A percentile compares a stretch with the other conserved stretches of the same genome.
These are phyloP conservation scores for Rhadina sibilatrix DNA, from an alignment of 2,113 vertebrate genomes.

Conservation along the genomic window DNA sequence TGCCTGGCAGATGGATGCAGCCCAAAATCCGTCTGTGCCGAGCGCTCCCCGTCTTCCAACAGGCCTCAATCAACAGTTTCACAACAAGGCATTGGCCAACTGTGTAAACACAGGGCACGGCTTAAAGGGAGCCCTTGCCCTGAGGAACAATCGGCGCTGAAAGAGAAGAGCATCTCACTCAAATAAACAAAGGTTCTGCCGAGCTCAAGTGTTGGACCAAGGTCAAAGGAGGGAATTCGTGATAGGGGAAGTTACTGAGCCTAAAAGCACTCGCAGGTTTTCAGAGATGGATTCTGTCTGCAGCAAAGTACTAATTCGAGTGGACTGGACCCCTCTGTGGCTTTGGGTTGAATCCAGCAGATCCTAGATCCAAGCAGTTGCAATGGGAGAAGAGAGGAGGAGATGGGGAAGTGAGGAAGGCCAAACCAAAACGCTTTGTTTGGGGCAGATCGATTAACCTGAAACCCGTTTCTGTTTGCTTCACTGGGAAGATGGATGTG, in stretches of 20 bases:
- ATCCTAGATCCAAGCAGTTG: neutral
- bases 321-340: constrained; percentile 16
- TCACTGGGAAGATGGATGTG: neutral
- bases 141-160: neutral
- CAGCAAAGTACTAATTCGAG: constrained; percentile 1
- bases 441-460: neutral
- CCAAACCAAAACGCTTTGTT: constrained; percentile 15
- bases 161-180: neutral
- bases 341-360: constrained; percentile 33
- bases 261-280: neutral
- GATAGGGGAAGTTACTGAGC: neutral
- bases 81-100: neutral
- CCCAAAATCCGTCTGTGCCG: neutral
- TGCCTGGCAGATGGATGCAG: neutral
- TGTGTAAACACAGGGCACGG: constrained; percentile 1
- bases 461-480: neutral
- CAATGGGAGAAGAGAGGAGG: neutral
- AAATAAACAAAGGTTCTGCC: constrained; percentile 29
- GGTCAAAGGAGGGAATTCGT: neutral
- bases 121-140: constrained; percentile 2
- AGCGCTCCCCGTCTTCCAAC: neutral
- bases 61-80: constrained; percentile 36
- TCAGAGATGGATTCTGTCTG: constrained; percentile 8
- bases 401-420: neutral
- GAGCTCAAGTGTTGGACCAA: neutral